Evolutionary conservation across 2,113 vertebrate species (phyloP).

Genomic region (Erinaceus europaeus): DNA sequence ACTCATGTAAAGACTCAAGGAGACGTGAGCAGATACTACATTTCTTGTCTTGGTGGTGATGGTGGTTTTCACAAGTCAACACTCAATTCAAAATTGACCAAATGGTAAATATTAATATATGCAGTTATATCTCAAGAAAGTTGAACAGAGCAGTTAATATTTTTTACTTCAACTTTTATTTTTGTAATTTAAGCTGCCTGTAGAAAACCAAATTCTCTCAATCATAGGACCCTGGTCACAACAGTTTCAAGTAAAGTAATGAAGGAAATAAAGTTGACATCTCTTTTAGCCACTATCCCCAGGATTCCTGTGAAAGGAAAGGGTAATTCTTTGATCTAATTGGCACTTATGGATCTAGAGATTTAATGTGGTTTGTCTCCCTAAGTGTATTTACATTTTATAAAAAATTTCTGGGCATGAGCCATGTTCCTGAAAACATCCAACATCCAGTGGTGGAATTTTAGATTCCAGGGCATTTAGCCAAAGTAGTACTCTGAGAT

Average conservation of each 20-base stretch:
- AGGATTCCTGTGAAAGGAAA: not conserved
- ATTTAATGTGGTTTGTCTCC: not conserved
- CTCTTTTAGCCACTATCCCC: not conserved
- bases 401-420: not conserved
- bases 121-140: not conserved
- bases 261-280: not conserved
- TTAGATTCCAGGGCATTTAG: not conserved
- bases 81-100: not conserved
- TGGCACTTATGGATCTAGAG: not conserved
- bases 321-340: not conserved
- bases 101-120: not conserved
- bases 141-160: not conserved
- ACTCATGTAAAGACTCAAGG: not conserved
- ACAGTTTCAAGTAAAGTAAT: not conserved
- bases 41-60: not conserved
- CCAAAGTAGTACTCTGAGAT: not conserved
- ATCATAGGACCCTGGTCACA: not conserved
- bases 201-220: not conserved
- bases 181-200: not conserved
- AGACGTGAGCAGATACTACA: not conserved
- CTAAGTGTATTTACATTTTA: not conserved
- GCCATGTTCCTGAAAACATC: not conserved
- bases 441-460: not conserved
- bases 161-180: not conserved
- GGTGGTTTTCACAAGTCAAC: not conserved